These are phyloP conservation scores for Bucco capensis DNA, from an alignment of 2,113 vertebrate genomes.

Conservation along the genomic window DNA sequence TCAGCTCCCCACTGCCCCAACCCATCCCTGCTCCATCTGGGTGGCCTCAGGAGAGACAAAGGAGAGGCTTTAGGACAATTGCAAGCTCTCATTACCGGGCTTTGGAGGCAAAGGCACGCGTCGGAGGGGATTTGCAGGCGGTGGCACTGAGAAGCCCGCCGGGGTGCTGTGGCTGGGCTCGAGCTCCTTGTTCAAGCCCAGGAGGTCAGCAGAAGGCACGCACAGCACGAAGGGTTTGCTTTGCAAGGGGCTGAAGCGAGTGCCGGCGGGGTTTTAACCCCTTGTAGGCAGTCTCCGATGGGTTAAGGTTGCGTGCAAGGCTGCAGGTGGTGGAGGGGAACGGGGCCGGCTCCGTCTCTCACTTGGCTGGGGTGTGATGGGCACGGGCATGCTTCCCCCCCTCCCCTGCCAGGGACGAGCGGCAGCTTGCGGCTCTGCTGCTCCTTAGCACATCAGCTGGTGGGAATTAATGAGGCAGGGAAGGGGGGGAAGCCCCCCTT, in stretches of 20 bases:
- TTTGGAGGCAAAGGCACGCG: not conserved
- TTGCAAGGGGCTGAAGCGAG: not conserved
- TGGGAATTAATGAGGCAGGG: not conserved
- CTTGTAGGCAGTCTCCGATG: not conserved
- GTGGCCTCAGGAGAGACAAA: rapidly evolving
- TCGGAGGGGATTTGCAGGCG: not conserved
- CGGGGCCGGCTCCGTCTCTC: not conserved
- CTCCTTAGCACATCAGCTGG: conserved; percentile 30
- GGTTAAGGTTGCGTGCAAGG: rapidly evolving
- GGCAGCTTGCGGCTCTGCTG: not conserved
- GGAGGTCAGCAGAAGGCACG: not conserved
- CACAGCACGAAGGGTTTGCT: not conserved
- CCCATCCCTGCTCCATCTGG: rapidly evolving
- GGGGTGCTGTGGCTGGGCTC: not conserved
- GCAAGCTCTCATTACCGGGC: not conserved
- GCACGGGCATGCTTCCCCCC: not conserved
- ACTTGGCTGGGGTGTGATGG: not conserved
- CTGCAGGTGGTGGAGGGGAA: not conserved
- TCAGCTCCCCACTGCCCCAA: not conserved
- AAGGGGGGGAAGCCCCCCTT: rapidly evolving
- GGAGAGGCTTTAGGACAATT: not conserved
- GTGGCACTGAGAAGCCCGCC: not conserved
- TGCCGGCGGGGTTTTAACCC: not conserved
- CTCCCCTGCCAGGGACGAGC: rapidly evolving
- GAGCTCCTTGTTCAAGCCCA: not conserved